These are phyloP conservation scores for Drosophila insularis DNA, from an alignment of 1,140 invertebrate species.

Conservation along the genomic window DNA sequence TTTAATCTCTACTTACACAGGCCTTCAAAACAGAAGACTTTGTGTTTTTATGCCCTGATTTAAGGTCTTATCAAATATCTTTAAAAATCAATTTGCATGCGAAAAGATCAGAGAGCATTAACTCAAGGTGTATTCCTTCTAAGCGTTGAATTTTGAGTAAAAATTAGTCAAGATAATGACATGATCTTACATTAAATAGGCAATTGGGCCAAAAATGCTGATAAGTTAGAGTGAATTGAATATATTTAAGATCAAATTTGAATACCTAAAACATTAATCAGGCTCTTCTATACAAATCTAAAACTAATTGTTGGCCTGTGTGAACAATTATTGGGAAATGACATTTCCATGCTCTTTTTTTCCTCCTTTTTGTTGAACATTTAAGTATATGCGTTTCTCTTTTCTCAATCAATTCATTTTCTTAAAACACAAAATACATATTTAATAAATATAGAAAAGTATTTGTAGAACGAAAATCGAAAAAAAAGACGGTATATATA, in stretches of 20 bases:
- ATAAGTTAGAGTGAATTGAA: not conserved
- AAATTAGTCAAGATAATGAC: not conserved
- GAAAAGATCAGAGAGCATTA: too few species aligned
- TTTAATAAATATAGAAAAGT: conserved; percentile 69
- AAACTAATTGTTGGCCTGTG: not conserved
- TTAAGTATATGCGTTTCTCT: conserved; percentile 19
- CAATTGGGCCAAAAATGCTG: not conserved
- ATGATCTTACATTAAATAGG: not conserved
- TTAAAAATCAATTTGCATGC: not conserved
- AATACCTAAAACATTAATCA: too few species aligned
- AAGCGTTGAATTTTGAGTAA: too few species aligned
- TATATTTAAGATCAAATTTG: not conserved
- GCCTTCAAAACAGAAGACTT: too few species aligned
- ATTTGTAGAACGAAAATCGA: conserved; percentile 69
- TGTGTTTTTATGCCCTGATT: not conserved
- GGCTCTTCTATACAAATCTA: not conserved
- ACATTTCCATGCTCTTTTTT: conserved; percentile 11
- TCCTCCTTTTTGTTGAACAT: conserved; percentile 12
- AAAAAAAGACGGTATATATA: conserved; percentile 64
- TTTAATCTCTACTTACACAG: not conserved
- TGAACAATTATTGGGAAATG: not conserved
- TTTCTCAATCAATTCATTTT: conserved; percentile 41
- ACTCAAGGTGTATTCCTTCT: too few species aligned
- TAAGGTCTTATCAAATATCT: not conserved
- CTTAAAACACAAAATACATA: conserved; percentile 41